Evolutionary conservation across 2,888 invertebrate genomes (phyloP).

Genomic region (Hylaea fasciaria): DNA sequence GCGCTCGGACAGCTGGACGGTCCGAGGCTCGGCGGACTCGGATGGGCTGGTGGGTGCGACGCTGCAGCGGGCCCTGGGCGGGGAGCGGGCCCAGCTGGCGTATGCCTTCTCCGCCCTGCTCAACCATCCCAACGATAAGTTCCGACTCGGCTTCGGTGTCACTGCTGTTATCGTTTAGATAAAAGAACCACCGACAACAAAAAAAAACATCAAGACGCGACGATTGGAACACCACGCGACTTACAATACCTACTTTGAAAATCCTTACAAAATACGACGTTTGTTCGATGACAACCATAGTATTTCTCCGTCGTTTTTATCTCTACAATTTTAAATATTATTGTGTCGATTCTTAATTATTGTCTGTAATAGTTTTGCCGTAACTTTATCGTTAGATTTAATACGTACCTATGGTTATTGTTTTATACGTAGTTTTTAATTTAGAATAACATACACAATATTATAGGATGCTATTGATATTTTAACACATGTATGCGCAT

Average conservation of each 20-base stretch:
- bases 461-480: conserved; percentile 19
- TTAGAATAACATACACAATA: conserved; percentile 27
- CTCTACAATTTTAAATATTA: too few relatives aligned
- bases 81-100: conserved; percentile 66
- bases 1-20: conserved; percentile 72
- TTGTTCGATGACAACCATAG: too few relatives aligned
- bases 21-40: conserved; percentile 74
- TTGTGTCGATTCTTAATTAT: too few relatives aligned
- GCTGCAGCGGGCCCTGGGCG: conserved; percentile 70
- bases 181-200: neutral
- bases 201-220: neutral
- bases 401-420: conserved; percentile 14
- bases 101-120: conserved; percentile 77
- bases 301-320: too few relatives aligned
- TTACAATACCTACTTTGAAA: too few relatives aligned
- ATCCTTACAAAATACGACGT: too few relatives aligned
- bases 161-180: conserved; percentile 68
- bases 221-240: too few relatives aligned
- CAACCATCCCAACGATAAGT: conserved; percentile 81
- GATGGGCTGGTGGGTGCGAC: conserved; percentile 79
- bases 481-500: conserved; percentile 14
- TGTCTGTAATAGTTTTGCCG: too few relatives aligned
- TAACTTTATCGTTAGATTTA: too few relatives aligned
- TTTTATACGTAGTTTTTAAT: conserved; percentile 25
- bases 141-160: conserved; percentile 75